These are phyloP conservation scores for Microcaecilia unicolor DNA, from an alignment of 2,797 vertebrate genomes.

Conservation along the genomic window DNA sequence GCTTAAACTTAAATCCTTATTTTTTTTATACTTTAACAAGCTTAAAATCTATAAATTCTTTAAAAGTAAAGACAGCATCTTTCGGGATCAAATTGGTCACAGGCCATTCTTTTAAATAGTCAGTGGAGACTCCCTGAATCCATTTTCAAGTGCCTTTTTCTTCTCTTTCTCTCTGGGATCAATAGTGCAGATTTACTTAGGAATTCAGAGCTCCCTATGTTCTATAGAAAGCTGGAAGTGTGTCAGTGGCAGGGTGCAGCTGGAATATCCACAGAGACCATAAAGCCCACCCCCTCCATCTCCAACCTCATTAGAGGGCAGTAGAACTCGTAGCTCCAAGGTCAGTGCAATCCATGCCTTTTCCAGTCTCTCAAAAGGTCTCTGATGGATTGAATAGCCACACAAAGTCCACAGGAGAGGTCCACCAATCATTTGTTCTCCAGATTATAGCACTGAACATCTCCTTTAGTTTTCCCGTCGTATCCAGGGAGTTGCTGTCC, in stretches of 20 bases:
- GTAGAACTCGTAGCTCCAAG: conserved; percentile 4
- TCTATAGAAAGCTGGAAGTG: conserved; percentile 29
- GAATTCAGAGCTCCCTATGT: conserved; percentile 35
- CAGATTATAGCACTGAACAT: conserved; percentile 70
- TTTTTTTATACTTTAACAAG: conserved; percentile 7
- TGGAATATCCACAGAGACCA: conserved; percentile 3
- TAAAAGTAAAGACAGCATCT: conserved; percentile 9
- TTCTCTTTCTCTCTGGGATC: conserved; percentile 30
- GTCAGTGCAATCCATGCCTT: conserved; percentile 6
- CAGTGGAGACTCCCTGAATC: conserved; percentile 61
- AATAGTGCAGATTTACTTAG: conserved; percentile 60
- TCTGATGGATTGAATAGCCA: conserved; percentile 24
- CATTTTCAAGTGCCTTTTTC: conserved; percentile 32
- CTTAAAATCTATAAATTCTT: conserved; percentile 14
- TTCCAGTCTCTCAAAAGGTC: conserved; percentile 43
- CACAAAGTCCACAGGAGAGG: conserved; percentile 16
- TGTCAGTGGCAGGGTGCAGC: conserved; percentile 17
- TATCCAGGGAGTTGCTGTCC: conserved; percentile 80
- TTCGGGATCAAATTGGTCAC: conserved; percentile 30
- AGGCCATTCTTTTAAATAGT: conserved; percentile 43
- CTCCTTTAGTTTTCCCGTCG: conserved; percentile 66
- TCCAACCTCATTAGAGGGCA: not conserved
- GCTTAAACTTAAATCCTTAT: conserved; percentile 10
- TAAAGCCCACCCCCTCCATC: not conserved
- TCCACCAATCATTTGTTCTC: conserved; percentile 46